These are phyloP conservation scores for Vireo griseus DNA, from an alignment of 2,797 vertebrate genomes.

Conservation along the genomic window DNA sequence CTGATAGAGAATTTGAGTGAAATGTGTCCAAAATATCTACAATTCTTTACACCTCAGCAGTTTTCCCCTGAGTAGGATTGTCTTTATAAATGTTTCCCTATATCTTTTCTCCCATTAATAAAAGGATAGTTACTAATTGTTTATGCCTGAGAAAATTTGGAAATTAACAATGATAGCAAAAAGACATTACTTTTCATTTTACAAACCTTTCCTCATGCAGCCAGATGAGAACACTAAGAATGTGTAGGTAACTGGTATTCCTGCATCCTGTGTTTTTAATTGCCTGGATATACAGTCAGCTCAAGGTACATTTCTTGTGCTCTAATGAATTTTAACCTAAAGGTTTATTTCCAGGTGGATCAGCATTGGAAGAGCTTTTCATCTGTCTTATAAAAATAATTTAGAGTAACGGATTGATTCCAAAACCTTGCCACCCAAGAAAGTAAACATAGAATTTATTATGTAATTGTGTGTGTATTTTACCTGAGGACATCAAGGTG, in stretches of 20 bases:
- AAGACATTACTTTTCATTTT: conserved; percentile 13
- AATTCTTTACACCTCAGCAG: neutral
- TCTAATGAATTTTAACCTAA: conserved; percentile 46
- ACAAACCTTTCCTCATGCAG: conserved; percentile 8
- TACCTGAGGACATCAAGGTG: neutral
- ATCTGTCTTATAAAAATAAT: conserved; percentile 28
- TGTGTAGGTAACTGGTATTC: conserved; percentile 44
- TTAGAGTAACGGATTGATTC: conserved; percentile 19
- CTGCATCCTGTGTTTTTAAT: conserved; percentile 32
- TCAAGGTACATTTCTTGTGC: conserved; percentile 36
- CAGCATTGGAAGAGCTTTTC: conserved; percentile 8
- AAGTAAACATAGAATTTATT: conserved; percentile 46
- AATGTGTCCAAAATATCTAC: neutral
- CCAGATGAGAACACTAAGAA: conserved; percentile 11
- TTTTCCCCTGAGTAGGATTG: neutral
- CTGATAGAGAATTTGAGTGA: neutral
- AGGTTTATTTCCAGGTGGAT: conserved; percentile 39
- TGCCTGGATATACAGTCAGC: conserved; percentile 28
- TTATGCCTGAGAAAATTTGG: conserved; percentile 18
- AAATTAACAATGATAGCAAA: neutral
- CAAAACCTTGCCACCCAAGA: conserved; percentile 14
- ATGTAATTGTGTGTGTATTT: conserved; percentile 1
- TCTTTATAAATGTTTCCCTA: neutral
- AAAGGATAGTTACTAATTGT: neutral
- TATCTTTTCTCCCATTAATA: neutral